Percentiles rank a stretch among this genome's conserved stretches.
phyloP scores from a whole-genome alignment of 2,888 invertebrate genomes.

The Acronicta psi region DNA sequence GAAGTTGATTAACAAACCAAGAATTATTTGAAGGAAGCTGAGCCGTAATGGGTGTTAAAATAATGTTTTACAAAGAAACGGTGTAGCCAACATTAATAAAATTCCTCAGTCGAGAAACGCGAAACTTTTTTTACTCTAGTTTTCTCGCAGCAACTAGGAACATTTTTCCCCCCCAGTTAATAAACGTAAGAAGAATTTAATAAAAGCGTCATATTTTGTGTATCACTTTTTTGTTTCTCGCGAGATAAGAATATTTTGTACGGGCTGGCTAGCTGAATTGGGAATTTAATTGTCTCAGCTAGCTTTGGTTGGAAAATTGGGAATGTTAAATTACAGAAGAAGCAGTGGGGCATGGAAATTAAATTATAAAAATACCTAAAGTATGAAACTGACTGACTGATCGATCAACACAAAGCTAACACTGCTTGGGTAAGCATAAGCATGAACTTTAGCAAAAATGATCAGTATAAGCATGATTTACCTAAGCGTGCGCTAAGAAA shows the following conservation, averaged over 20 bases:
- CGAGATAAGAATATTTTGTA: slow-evolving; percentile 56
- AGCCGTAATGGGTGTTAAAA: slow-evolving; percentile 66
- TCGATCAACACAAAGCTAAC: too few species aligned
- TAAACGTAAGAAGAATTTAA: slow-evolving; percentile 85
- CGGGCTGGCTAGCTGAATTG: slow-evolving; percentile 45
- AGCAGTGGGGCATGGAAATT: not conserved
- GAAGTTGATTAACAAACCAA: slow-evolving; percentile 38
- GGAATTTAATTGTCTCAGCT: slow-evolving; percentile 51
- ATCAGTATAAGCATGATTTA: too few species aligned
- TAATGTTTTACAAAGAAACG: slow-evolving; percentile 74
- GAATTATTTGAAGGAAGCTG: slow-evolving; percentile 52
- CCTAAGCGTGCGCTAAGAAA: too few species aligned
- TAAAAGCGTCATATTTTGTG: slow-evolving; percentile 82
- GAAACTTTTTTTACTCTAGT: slow-evolving; percentile 75
- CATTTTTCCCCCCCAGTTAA: slow-evolving; percentile 76
- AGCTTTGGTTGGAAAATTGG: slow-evolving; percentile 31
- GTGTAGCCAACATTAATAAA: slow-evolving; percentile 81
- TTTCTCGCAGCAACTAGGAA: slow-evolving; percentile 72
- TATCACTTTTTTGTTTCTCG: slow-evolving; percentile 63
- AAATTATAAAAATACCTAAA: too few species aligned
- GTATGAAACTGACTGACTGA: too few species aligned
- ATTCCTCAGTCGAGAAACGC: slow-evolving; percentile 80
- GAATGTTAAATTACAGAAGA: too few species aligned
- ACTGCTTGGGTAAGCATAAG: too few species aligned
- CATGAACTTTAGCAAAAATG: too few species aligned